Conservation (phyloP, 2,888 invertebrate genomes). For the Ophion costatus region DNA sequence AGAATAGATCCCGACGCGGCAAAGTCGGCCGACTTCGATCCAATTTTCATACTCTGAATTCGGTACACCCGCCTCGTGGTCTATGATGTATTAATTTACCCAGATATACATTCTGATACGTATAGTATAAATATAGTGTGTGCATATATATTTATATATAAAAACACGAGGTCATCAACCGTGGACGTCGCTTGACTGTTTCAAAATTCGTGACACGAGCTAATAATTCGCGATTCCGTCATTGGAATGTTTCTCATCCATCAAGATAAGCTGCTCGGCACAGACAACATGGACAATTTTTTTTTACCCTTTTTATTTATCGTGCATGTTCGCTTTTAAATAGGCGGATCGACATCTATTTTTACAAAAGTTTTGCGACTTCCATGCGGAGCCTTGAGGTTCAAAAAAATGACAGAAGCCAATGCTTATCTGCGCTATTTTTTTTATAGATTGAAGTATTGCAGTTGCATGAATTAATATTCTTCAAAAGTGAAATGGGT, state of each 20-base stretch:
- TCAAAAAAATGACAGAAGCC: too few relatives aligned
- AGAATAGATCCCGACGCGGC: conserved; percentile 13
- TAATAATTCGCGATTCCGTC: conserved; percentile 4
- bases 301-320: neutral
- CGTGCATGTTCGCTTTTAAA: neutral
- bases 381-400: too few relatives aligned
- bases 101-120: neutral
- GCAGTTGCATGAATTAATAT: too few relatives aligned
- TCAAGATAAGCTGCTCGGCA: neutral
- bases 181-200: conserved; percentile 6
- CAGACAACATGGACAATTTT: neutral
- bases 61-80: neutral
- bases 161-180: conserved; percentile 30
- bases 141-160: neutral
- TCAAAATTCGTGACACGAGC: neutral
- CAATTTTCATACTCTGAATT: conserved; percentile 18
- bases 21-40: conserved; percentile 17
- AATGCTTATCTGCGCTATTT: too few relatives aligned
- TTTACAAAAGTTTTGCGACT: neutral
- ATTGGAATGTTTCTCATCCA: neutral
- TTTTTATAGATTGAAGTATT: too few relatives aligned
- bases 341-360: neutral
- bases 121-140: neutral
- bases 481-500: too few relatives aligned
- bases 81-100: conserved; percentile 1